Evolutionary conservation across 2,797 vertebrate species (phyloP).

Genomic region (Syndactyla subalaris): DNA sequence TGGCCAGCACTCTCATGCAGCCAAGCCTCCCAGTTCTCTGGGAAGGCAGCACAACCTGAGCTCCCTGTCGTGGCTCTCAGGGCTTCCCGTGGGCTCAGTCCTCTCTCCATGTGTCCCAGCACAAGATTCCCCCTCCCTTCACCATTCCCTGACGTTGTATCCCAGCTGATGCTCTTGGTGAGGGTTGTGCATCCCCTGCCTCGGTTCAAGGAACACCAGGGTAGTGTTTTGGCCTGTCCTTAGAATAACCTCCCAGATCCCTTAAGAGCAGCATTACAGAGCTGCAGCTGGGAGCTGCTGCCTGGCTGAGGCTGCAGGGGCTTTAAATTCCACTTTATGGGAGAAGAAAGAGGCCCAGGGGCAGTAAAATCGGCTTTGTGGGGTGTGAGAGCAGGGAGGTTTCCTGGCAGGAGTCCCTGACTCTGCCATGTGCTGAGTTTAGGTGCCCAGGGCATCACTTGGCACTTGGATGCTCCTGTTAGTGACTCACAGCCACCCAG

Average conservation of each 20-base stretch:
- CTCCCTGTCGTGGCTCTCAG: background rate
- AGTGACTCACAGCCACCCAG: background rate
- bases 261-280: background rate
- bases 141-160: background rate
- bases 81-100: background rate
- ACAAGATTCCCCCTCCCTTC: background rate
- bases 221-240: background rate
- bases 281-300: background rate
- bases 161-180: rapidly evolving
- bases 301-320: background rate
- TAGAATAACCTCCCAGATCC: background rate
- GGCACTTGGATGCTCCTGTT: background rate
- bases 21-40: background rate
- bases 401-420: background rate
- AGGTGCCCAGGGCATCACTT: background rate
- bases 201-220: background rate
- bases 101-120: background rate
- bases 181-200: background rate
- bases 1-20: background rate
- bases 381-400: background rate
- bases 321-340: no score
- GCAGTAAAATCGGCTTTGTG: background rate
- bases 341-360: background rate
- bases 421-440: background rate
- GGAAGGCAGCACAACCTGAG: background rate